phyloP scores from a whole-genome alignment of 2,888 invertebrate genomes.

The Drosophila longiperda region DNA sequence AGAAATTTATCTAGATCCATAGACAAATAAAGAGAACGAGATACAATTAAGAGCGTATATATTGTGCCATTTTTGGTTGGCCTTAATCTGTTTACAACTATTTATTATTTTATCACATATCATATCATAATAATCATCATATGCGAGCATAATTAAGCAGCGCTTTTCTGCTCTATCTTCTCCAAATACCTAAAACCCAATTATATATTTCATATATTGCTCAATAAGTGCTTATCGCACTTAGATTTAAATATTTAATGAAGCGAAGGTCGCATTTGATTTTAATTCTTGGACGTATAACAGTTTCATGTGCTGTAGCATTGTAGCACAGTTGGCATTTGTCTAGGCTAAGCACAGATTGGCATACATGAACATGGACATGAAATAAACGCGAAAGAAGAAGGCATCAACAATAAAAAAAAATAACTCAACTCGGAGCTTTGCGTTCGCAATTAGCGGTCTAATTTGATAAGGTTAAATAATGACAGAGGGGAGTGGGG shows the following conservation, averaged over 20 bases:
- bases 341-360: conserved; percentile 52
- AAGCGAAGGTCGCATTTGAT: conserved; percentile 42
- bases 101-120: conserved; percentile 29
- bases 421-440: conserved; percentile 61
- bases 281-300: conserved; percentile 24
- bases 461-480: conserved; percentile 63
- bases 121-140: conserved; percentile 1
- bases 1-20: conserved; percentile 42
- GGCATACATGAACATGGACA: conserved; percentile 29
- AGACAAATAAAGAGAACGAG: conserved; percentile 32
- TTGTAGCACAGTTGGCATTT: conserved; percentile 24
- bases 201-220: conserved; percentile 23
- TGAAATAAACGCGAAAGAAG: conserved; percentile 20
- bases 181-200: conserved; percentile 14
- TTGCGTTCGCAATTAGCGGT: conserved; percentile 45
- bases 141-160: conserved; percentile 33
- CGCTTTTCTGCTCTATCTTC: conserved; percentile 24
- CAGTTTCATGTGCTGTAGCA: conserved; percentile 21
- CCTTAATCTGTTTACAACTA: conserved; percentile 8
- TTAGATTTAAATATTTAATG: conserved; percentile 72
- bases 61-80: conserved; percentile 51
- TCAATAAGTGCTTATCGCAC: conserved; percentile 53
- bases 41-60: conserved; percentile 30
- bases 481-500: conserved; percentile 24
- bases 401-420: conserved; percentile 14